Conservation (phyloP, 2,797 vertebrate genomes). For the Helicolenus hilgendorfi region DNA sequence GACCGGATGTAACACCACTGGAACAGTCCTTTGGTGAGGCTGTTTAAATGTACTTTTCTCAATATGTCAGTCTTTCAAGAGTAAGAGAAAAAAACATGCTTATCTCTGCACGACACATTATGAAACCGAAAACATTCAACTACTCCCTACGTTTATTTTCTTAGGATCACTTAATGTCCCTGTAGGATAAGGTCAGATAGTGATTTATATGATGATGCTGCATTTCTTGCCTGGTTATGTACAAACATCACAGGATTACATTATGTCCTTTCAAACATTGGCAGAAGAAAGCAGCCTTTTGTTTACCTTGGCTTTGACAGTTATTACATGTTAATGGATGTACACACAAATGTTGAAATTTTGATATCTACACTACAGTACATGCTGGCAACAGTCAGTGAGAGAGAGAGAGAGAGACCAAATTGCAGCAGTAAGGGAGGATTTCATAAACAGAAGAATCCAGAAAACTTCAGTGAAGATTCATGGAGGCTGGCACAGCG, state of each 20-base stretch:
- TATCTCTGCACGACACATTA: not conserved
- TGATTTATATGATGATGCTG: not conserved
- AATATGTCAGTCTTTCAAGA: not conserved
- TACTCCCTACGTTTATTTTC: not conserved
- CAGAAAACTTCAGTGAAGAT: not conserved
- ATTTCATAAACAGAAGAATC: conserved; percentile 31
- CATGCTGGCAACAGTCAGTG: not conserved
- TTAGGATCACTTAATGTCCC: not conserved
- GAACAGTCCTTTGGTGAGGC: not conserved
- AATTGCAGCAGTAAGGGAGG: not conserved
- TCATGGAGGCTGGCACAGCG: conserved; percentile 24
- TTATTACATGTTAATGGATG: not conserved
- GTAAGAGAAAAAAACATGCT: not conserved
- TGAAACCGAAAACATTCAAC: not conserved
- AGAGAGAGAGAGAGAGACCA: not conserved
- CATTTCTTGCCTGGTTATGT: not conserved
- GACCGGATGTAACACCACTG: not conserved
- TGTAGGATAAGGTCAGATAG: not conserved
- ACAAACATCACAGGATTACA: not conserved
- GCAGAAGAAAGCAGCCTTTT: not conserved
- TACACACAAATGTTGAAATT: not conserved
- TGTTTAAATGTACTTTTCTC: not conserved
- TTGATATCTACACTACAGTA: not conserved
- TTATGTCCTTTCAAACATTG: not conserved
- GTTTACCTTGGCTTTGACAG: not conserved